Percentiles rank a stretch among this genome's conserved stretches.
These are phyloP conservation scores for Kryptopterus vitreolus DNA, from an alignment of 2,797 vertebrate species.

Conservation along the genomic window DNA sequence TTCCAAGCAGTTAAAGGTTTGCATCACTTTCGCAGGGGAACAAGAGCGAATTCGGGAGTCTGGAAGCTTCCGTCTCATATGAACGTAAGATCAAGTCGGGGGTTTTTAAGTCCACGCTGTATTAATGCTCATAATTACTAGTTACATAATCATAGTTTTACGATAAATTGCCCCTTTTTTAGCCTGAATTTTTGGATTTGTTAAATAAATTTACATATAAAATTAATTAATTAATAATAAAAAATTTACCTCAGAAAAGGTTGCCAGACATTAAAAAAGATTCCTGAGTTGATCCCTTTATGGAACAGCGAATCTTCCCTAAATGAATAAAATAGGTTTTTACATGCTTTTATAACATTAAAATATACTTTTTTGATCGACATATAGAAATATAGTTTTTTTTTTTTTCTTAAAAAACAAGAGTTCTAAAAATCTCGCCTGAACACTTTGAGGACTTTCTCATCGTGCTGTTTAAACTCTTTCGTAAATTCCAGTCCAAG, in stretches of 20 bases:
- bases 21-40: not conserved
- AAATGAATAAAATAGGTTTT: no score
- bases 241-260: no score
- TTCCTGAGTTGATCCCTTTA: no score
- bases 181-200: not conserved
- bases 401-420: no score
- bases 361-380: no score
- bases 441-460: not conserved
- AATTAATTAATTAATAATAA: no score
- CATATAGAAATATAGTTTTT: no score
- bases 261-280: no score
- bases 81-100: not conserved
- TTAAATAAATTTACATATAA: no score
- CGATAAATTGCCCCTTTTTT: not conserved
- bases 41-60: not conserved
- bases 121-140: not conserved
- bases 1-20: not conserved
- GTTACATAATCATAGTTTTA: not conserved
- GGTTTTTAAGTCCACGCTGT: not conserved
- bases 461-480: not conserved
- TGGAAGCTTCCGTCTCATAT: not conserved
- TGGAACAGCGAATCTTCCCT: no score
- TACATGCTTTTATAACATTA: no score
- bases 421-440: no score
- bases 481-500: not conserved